Base-by-base conservation (phyloP, 1,140 invertebrate genomes). In the Eumeta japonica region DNA sequence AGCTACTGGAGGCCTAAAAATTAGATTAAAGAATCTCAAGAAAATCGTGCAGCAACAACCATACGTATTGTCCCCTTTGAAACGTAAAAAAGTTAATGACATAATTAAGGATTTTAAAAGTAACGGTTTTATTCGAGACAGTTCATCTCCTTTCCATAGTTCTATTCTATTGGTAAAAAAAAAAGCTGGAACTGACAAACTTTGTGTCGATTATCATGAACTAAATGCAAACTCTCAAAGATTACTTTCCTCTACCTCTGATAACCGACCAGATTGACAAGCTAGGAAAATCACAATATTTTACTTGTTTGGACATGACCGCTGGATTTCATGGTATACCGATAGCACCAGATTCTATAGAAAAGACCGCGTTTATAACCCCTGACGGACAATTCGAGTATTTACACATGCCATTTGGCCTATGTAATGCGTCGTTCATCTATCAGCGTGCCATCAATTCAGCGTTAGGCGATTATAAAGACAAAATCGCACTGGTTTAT, bases 381-480 rank as follows among this genome's bases (percentile, higher is more conserved):
- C 55, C 56, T 1, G 46, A 48, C 10, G 56, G 58, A 0, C 44
- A 54, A 3, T 65, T 45, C 24, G 53, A 68, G 38, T 65, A 35
- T 43, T 46, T 49, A 1, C 19, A 44, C 12, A 50, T 58, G 39
- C 51, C 52, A 0, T 64, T 70, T 43, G 65, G 65, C 0, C 30
- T 72, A 0, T 51, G 43, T 3, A 63, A 56, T 29, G 59, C 52
- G 4, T 58, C 65, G 3, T 46, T 46, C 0, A 42, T 52, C 0
- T 73, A 61, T 39, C 58, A 75, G 39, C 18, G 60, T 16, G 37
- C 62, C 2, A 70, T 78, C 42, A 54, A 78, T 28, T 46, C 35
- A 5, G 50, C 72, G 1, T 48, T 78, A 17, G 16, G 35, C 15
- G 41, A 48, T 7, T 39, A 43, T 15, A 35, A 36, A 30, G 41